Conservation (phyloP, 1,140 invertebrate species). For the Calliphora vicina region DNA sequence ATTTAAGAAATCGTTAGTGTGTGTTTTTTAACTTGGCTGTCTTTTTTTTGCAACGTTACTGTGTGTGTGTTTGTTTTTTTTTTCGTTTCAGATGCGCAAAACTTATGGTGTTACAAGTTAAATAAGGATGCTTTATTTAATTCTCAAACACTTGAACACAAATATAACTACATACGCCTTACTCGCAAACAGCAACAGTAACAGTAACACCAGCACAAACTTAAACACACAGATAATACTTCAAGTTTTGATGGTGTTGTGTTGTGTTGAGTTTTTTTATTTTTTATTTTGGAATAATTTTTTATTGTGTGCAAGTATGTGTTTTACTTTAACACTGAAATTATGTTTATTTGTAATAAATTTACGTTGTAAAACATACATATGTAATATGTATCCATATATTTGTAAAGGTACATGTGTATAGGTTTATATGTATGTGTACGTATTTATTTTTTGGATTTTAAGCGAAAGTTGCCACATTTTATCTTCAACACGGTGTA, state of each 20-base stretch:
- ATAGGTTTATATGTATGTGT: neutral
- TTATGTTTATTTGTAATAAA: constrained; percentile 15
- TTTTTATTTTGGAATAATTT: neutral
- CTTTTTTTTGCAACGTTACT: neutral
- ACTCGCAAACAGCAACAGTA: neutral
- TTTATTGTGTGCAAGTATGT: neutral
- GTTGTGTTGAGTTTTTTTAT: neutral
- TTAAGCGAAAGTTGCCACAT: neutral
- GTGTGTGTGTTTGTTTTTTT: neutral
- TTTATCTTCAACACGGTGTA: neutral
- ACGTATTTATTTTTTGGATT: too few species aligned
- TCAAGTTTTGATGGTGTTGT: neutral
- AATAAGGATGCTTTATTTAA: constrained; percentile 22
- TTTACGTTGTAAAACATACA: neutral
- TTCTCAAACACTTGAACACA: constrained; percentile 4
- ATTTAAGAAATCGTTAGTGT: neutral
- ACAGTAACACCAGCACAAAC: neutral
- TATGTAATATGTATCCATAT: neutral
- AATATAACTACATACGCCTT: too few species aligned
- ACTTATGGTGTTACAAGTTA: constrained; percentile 29
- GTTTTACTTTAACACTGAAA: neutral
- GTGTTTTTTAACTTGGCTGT: neutral
- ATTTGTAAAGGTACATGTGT: neutral
- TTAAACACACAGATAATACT: constrained; percentile 1
- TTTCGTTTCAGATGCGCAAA: neutral